phyloP scores from a whole-genome alignment of 2,113 vertebrate genomes.

The Prochilodus magdalenae region DNA sequence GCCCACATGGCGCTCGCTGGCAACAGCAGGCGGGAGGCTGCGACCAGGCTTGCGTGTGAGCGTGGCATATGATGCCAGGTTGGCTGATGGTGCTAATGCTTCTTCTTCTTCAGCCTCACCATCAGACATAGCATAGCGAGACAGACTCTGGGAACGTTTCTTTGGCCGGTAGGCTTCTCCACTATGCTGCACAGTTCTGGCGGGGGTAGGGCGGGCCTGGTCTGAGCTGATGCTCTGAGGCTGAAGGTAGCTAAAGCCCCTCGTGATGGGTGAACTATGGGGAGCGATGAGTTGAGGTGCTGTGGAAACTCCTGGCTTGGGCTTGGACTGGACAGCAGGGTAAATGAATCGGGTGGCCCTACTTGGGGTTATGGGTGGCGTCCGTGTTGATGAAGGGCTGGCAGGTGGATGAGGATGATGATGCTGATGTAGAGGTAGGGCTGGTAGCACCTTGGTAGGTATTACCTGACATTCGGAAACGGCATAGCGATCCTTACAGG shows the following conservation, averaged over 20 bases:
- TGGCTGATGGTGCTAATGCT: slow-evolving; percentile 59
- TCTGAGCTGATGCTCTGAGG: slow-evolving; percentile 43
- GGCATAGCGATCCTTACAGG: slow-evolving; percentile 77
- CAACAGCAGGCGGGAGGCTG: slow-evolving; percentile 51
- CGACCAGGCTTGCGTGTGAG: slow-evolving; percentile 87
- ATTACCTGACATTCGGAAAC: slow-evolving; percentile 68
- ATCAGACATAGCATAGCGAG: slow-evolving; percentile 85
- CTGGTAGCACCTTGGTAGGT: slow-evolving; percentile 26
- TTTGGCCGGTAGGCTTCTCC: slow-evolving; percentile 82
- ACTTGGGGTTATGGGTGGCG: slow-evolving; percentile 69
- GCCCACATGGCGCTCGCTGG: slow-evolving; percentile 79
- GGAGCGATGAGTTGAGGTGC: slow-evolving; percentile 48
- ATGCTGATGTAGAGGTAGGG: slow-evolving; percentile 38
- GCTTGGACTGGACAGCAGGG: slow-evolving; percentile 63
- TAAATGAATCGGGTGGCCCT: slow-evolving; percentile 69
- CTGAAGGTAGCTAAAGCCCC: slow-evolving; percentile 65
- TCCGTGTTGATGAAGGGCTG: slow-evolving; percentile 52
- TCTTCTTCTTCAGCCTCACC: slow-evolving; percentile 87
- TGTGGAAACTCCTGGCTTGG: slow-evolving; percentile 50
- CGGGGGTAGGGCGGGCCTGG: slow-evolving; percentile 18
- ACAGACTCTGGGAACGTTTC: slow-evolving; percentile 84
- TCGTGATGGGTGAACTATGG: slow-evolving; percentile 59
- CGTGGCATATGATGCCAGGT: slow-evolving; percentile 87
- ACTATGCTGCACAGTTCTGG: slow-evolving; percentile 38
- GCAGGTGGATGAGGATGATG: slow-evolving; percentile 43